Conservation (phyloP, 2,888 invertebrate genomes). For the Tiliacea citrago region DNA sequence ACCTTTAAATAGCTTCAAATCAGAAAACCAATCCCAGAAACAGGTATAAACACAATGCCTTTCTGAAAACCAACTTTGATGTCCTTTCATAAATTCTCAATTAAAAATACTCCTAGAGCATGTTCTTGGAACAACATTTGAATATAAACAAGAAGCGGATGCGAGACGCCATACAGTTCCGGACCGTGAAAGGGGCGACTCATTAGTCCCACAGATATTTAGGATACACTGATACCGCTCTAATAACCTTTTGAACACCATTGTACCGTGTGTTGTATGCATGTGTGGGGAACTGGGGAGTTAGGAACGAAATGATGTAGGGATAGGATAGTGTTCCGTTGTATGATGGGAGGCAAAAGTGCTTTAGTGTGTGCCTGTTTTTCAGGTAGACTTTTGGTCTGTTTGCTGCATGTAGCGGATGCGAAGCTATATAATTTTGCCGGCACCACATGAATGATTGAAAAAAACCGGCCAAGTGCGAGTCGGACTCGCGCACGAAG, state of each 20-base stretch:
- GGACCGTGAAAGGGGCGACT: conserved; percentile 71
- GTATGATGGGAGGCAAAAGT: conserved; percentile 28
- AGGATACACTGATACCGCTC: conserved; percentile 72
- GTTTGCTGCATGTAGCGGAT: background rate
- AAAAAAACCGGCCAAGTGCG: too few relatives aligned
- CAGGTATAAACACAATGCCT: conserved; percentile 11
- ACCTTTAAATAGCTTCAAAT: conserved; percentile 13
- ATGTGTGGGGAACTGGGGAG: conserved; percentile 51
- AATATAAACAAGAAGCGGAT: conserved; percentile 75
- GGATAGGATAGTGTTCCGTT: conserved; percentile 27
- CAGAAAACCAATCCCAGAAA: background rate
- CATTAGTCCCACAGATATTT: conserved; percentile 75
- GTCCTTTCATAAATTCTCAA: conserved; percentile 48
- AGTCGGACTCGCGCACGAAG: too few relatives aligned
- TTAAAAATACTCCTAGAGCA: conserved; percentile 53
- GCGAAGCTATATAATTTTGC: background rate
- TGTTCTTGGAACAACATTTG: conserved; percentile 72
- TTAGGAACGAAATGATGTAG: conserved; percentile 27
- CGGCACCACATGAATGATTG: background rate
- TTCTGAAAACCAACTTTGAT: conserved; percentile 48
- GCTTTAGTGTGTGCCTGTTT: background rate
- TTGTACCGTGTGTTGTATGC: conserved; percentile 43
- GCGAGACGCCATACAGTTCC: conserved; percentile 69
- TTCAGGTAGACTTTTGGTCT: background rate
- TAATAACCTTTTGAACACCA: conserved; percentile 73